Evolutionary conservation across 2,797 vertebrate genomes (phyloP).

Genomic region (Mycteria americana): DNA sequence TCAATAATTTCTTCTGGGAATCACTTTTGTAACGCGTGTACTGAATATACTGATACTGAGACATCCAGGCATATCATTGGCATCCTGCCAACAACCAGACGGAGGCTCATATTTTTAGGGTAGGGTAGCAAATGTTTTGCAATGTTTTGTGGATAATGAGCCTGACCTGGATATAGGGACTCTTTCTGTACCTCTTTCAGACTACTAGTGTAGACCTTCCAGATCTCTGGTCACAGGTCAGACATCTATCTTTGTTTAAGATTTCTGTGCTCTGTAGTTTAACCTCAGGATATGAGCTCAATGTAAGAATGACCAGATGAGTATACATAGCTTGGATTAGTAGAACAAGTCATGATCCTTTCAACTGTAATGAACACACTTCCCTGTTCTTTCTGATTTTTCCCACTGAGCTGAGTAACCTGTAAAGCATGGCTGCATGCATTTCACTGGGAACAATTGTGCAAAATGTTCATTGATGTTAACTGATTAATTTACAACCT

Average conservation of each 20-base stretch:
- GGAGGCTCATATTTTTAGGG: background rate
- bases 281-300: background rate
- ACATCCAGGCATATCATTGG: background rate
- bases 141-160: background rate
- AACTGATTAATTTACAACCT: background rate
- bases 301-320: background rate
- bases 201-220: background rate
- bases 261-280: background rate
- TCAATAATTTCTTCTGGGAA: conserved; percentile 45
- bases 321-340: background rate
- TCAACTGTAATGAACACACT: background rate
- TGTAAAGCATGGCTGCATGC: background rate
- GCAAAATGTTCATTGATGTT: background rate
- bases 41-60: background rate
- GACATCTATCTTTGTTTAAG: background rate
- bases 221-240: background rate
- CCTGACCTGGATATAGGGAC: background rate
- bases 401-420: background rate
- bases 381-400: background rate
- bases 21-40: background rate
- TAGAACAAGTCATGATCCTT: background rate
- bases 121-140: background rate
- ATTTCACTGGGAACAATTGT: background rate
- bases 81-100: background rate
- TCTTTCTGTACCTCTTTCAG: background rate